Conservation (phyloP, 2,888 invertebrate genomes). For the Himalopsyche tibetana region DNA sequence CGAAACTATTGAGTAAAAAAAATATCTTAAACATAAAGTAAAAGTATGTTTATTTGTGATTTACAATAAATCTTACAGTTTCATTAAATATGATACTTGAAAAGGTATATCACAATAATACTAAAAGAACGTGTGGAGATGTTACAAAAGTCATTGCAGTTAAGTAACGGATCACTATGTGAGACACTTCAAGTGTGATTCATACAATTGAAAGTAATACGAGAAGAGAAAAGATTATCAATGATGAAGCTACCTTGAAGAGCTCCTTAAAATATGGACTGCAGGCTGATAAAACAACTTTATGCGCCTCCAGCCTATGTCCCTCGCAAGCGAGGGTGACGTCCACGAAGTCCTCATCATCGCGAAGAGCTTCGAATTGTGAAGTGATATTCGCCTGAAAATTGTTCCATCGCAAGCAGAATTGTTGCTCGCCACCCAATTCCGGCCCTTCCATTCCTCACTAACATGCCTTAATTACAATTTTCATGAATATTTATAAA, state of each 20-base stretch:
- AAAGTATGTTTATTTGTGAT: too few relatives aligned
- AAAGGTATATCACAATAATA: too few relatives aligned
- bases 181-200: slow-evolving; percentile 22
- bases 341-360: slow-evolving; percentile 92
- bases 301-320: slow-evolving; percentile 89
- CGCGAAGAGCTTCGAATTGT: slow-evolving; percentile 89
- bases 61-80: too few relatives aligned
- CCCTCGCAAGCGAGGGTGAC: slow-evolving; percentile 92
- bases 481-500: slow-evolving; percentile 78
- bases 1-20: neutral
- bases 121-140: neutral
- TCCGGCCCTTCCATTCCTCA: slow-evolving; percentile 79
- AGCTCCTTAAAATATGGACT: slow-evolving; percentile 92
- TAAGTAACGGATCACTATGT: slow-evolving; percentile 25
- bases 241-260: slow-evolving; percentile 79
- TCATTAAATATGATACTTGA: too few relatives aligned
- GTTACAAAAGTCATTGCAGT: neutral
- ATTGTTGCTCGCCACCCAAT: slow-evolving; percentile 87
- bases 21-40: too few relatives aligned
- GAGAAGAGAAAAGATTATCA: slow-evolving; percentile 31
- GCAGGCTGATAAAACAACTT: slow-evolving; percentile 90
- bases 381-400: slow-evolving; percentile 91
- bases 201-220: slow-evolving; percentile 37
- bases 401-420: slow-evolving; percentile 94
- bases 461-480: slow-evolving; percentile 79